phyloP scores from a whole-genome alignment of 2,113 vertebrate species.

The Aegypius monachus region DNA sequence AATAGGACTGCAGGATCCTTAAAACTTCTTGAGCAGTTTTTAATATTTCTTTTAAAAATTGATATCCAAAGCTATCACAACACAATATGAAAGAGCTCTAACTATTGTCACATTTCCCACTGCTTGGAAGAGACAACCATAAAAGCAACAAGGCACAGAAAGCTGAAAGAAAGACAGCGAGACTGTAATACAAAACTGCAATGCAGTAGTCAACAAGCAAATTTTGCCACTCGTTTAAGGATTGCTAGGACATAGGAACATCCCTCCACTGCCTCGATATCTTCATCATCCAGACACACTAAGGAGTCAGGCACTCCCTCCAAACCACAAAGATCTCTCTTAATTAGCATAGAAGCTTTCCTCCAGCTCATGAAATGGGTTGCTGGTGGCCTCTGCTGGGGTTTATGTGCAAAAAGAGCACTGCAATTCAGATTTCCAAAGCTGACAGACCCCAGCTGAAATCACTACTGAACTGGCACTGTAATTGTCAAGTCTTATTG shows the following conservation, averaged over 20 bases:
- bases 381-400: slow-evolving; percentile 63
- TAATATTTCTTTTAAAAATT: not conserved
- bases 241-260: not conserved
- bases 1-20: not conserved
- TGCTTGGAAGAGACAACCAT: not conserved
- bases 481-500: not conserved
- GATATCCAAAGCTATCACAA: not conserved
- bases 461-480: not conserved
- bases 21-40: not conserved
- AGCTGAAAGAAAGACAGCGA: not conserved
- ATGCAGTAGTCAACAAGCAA: not conserved
- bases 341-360: not conserved
- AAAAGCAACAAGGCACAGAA: not conserved
- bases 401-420: slow-evolving; percentile 11
- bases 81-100: not conserved
- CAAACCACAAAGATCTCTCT: not conserved
- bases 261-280: not conserved
- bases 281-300: not conserved
- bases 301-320: not conserved
- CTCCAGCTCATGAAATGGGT: not conserved
- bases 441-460: not conserved
- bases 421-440: not conserved
- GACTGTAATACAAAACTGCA: not conserved
- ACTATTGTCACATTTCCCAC: not conserved
- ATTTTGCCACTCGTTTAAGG: not conserved